A percentile compares a stretch with the other conserved stretches of the same genome.
phyloP scores from a whole-genome alignment of 2,797 vertebrate genomes.

The Characodon lateralis region DNA sequence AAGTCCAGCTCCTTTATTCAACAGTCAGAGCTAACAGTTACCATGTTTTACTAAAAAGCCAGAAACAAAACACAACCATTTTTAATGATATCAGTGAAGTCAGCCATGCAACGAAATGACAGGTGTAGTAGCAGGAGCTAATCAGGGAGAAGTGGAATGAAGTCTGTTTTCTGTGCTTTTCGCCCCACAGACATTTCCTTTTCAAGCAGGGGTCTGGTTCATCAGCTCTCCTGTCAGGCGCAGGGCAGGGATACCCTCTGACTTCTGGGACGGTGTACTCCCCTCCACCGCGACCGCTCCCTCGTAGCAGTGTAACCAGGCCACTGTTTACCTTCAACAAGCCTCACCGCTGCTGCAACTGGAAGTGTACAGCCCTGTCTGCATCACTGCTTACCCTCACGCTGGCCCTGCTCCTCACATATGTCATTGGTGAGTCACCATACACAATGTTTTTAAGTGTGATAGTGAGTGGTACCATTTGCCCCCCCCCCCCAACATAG shows the following conservation, averaged over 20 bases:
- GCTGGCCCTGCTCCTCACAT: slow-evolving; percentile 90
- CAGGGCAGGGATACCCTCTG: slow-evolving; percentile 94
- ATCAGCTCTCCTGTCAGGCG: slow-evolving; percentile 92
- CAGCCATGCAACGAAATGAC: background rate
- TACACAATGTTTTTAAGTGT: background rate
- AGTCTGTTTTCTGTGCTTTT: slow-evolving; percentile 13
- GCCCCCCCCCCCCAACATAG: background rate
- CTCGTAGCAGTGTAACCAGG: slow-evolving; percentile 92
- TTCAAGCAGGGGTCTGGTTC: slow-evolving; percentile 96
- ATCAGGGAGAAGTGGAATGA: background rate
- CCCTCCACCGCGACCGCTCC: slow-evolving; percentile 92
- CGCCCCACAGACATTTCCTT: slow-evolving; percentile 88
- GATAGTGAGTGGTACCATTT: background rate
- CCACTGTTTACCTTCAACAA: slow-evolving; percentile 96
- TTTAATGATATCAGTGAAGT: background rate
- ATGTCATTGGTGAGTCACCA: slow-evolving; percentile 91
- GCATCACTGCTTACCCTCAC: slow-evolving; percentile 92
- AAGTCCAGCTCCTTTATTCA: background rate
- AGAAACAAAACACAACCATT: slow-evolving; percentile 4
- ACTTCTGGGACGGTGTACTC: slow-evolving; percentile 96
- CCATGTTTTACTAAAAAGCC: slow-evolving; percentile 7
- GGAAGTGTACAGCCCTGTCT: slow-evolving; percentile 95
- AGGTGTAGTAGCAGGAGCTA: background rate
- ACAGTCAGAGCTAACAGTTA: slow-evolving; percentile 7
- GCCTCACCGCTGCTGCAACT: slow-evolving; percentile 95